Evolutionary conservation across 2,888 invertebrate species (phyloP).

Genomic region (Tetanocera ferruginea): DNA sequence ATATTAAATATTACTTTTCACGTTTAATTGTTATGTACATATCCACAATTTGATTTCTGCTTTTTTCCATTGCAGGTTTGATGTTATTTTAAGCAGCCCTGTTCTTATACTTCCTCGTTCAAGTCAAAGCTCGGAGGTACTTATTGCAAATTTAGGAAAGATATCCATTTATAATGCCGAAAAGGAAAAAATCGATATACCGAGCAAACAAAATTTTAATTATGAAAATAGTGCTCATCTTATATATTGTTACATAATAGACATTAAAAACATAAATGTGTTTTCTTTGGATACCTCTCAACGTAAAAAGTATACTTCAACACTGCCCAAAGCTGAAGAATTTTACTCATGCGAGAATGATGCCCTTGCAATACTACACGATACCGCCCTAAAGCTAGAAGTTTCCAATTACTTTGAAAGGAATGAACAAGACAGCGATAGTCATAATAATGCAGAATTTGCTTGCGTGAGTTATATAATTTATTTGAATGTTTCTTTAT

Average conservation of each 20-base stretch:
- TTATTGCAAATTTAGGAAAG: conserved; percentile 93
- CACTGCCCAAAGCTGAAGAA: conserved; percentile 74
- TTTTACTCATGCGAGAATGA: conserved; percentile 81
- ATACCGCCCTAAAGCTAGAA: conserved; percentile 84
- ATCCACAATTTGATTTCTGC: too few species aligned
- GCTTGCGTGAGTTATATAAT: conserved; percentile 48
- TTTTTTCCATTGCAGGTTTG: conserved; percentile 71
- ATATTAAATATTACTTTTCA: too few species aligned
- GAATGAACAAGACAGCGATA: conserved; percentile 22
- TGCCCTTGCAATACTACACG: conserved; percentile 90
- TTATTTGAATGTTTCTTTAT: too few species aligned
- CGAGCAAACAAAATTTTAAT: not conserved
- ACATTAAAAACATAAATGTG: conserved; percentile 88
- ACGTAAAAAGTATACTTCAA: conserved; percentile 66
- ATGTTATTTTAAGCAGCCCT: conserved; percentile 89
- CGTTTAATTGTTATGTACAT: too few species aligned
- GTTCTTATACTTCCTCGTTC: conserved; percentile 89
- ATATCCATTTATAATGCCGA: conserved; percentile 76
- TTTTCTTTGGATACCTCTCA: conserved; percentile 79
- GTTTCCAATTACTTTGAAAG: conserved; percentile 51
- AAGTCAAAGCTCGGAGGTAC: conserved; percentile 82
- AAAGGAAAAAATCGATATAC: conserved; percentile 45
- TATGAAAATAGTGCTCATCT: not conserved
- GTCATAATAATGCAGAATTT: conserved; percentile 42
- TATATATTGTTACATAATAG: conserved; percentile 74